phyloP scores from a whole-genome alignment of 2,797 vertebrate genomes.

The Pipistrellus nathusii region DNA sequence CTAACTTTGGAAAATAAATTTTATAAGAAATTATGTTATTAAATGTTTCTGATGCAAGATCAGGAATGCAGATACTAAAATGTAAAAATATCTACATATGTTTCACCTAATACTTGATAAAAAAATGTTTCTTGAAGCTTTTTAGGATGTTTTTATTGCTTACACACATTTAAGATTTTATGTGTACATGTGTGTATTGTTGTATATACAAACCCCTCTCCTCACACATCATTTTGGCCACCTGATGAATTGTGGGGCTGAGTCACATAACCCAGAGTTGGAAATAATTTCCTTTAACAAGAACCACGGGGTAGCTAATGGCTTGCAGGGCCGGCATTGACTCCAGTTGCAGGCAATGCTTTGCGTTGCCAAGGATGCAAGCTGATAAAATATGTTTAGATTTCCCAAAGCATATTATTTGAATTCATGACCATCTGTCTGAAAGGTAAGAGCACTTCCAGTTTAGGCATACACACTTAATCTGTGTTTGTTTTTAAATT shows the following conservation, averaged over 20 bases:
- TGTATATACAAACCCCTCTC: constrained; percentile 26
- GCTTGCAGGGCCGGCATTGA: constrained; percentile 67
- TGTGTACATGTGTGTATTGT: not conserved
- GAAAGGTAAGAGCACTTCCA: constrained; percentile 81
- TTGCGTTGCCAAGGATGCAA: constrained; percentile 57
- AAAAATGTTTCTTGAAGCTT: not conserved
- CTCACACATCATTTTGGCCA: constrained; percentile 44
- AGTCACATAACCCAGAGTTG: constrained; percentile 72
- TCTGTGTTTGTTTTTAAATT: constrained; percentile 79
- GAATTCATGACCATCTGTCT: constrained; percentile 78
- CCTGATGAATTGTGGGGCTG: constrained; percentile 71
- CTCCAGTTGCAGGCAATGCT: constrained; percentile 49
- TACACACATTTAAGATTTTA: constrained; percentile 57
- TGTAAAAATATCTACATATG: not conserved
- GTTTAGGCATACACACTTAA: constrained; percentile 71
- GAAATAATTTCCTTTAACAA: constrained; percentile 79
- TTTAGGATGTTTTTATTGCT: constrained; percentile 15
- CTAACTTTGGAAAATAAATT: constrained; percentile 44
- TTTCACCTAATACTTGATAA: not conserved
- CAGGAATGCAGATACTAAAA: constrained; percentile 28
- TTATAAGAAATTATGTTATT: constrained; percentile 6
- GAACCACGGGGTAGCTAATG: constrained; percentile 73
- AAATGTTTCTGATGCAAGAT: constrained; percentile 42
- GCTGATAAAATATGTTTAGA: constrained; percentile 81
- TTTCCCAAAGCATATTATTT: constrained; percentile 80